Evolutionary conservation across 2,797 vertebrate genomes (phyloP).

Genomic region (Sebastes steindachneri): DNA sequence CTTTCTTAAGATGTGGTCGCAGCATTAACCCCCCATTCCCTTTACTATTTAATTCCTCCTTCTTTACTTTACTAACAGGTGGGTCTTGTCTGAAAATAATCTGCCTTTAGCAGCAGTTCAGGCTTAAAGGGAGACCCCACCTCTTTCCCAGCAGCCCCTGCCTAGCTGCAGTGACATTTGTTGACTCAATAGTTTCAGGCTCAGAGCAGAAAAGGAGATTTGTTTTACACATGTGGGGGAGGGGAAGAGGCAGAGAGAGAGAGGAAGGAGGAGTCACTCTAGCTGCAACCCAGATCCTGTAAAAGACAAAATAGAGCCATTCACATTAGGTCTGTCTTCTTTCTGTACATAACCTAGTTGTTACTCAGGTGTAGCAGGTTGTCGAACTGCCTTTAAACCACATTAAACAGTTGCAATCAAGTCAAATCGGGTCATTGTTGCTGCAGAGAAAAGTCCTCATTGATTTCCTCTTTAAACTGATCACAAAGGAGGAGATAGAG

Average conservation of each 20-base stretch:
- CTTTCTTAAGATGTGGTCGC: neutral
- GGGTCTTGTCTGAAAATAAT: constrained; percentile 82
- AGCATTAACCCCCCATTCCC: neutral
- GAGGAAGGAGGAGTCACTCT: constrained; percentile 62
- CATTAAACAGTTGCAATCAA: neutral
- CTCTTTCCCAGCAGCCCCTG: constrained; percentile 72
- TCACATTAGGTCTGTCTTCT: constrained; percentile 3
- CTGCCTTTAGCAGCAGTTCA: constrained; percentile 72
- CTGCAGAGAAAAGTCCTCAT: neutral
- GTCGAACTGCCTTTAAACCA: neutral
- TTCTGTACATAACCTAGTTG: constrained; percentile 10
- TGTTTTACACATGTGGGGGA: constrained; percentile 83
- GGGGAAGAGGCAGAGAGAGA: constrained; percentile 51
- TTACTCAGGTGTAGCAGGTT: neutral
- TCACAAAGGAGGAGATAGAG: neutral
- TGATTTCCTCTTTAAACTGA: neutral
- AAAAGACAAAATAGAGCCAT: constrained; percentile 49
- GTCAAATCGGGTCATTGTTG: neutral
- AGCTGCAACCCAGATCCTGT: constrained; percentile 52
- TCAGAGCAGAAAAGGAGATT: constrained; percentile 84
- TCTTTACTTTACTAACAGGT: constrained; percentile 75
- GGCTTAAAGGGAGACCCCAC: constrained; percentile 78
- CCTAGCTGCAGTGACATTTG: constrained; percentile 82
- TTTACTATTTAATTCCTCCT: constrained; percentile 46
- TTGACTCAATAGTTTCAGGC: constrained; percentile 86